These are phyloP conservation scores for Takifugu ocellatus DNA, from an alignment of 2,797 vertebrate genomes.

Conservation along the genomic window DNA sequence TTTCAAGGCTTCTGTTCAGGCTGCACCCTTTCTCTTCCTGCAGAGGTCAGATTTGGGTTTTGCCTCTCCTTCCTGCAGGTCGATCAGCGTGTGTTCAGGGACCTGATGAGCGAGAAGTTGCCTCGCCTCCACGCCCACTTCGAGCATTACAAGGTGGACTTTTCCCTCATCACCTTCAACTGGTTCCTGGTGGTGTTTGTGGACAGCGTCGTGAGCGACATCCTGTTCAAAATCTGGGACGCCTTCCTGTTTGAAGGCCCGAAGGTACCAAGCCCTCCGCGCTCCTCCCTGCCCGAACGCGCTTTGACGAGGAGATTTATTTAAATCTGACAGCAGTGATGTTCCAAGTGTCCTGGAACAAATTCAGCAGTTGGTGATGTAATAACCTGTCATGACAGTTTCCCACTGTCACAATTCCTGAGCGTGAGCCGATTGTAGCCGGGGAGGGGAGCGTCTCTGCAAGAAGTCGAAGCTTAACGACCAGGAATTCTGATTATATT, in stretches of 20 bases:
- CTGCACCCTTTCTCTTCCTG: no score
- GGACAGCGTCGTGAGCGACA: slow-evolving; percentile 93
- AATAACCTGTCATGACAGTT: no score
- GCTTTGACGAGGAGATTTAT: not conserved
- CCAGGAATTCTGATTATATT: no score
- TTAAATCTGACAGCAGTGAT: no score
- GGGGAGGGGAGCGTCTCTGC: not conserved
- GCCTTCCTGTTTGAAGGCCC: slow-evolving; percentile 96
- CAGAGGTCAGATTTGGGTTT: not conserved
- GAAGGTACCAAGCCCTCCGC: slow-evolving; percentile 79
- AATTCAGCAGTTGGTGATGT: no score
- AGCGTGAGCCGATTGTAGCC: not conserved
- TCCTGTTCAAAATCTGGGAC: slow-evolving; percentile 98
- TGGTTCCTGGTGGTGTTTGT: slow-evolving; percentile 99
- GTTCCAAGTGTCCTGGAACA: no score
- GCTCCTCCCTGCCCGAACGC: not conserved
- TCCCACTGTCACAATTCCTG: no score
- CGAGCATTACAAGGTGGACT: slow-evolving; percentile 92
- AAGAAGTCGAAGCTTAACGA: not conserved
- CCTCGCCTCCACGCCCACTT: slow-evolving; percentile 91
- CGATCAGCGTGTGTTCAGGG: slow-evolving; percentile 96
- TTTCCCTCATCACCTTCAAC: slow-evolving; percentile 98
- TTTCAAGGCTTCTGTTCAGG: no score
- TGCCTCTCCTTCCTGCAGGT: slow-evolving; percentile 74
- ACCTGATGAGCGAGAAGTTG: slow-evolving; percentile 94